Conservation (phyloP, 2,797 vertebrate genomes). For the Gallinago nigripennis region DNA sequence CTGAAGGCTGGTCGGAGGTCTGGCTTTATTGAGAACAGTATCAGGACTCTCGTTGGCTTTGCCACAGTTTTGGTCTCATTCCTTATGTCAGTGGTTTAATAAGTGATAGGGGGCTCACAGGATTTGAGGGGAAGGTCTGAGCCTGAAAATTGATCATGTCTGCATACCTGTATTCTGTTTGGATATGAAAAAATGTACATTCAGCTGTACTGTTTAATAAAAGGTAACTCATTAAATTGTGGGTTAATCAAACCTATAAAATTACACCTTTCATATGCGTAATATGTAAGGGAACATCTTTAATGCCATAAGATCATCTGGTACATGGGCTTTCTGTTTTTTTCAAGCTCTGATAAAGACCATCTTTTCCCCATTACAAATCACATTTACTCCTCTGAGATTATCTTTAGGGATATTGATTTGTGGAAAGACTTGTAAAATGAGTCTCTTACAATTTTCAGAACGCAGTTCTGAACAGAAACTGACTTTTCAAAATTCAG, state of each 20-base stretch:
- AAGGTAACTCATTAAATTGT: neutral
- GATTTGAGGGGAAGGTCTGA: neutral
- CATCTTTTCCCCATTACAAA: neutral
- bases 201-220: neutral
- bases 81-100: rapidly evolving
- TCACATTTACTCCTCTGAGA: neutral
- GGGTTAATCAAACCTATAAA: neutral
- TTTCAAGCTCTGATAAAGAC: neutral
- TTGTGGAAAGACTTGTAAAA: neutral
- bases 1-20: neutral
- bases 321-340: neutral
- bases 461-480: neutral
- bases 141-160: neutral
- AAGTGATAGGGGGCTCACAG: rapidly evolving
- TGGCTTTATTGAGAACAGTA: neutral
- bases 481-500: neutral
- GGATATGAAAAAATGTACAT: neutral
- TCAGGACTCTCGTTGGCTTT: neutral
- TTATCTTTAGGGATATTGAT: neutral
- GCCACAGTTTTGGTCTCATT: neutral
- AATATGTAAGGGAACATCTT: neutral
- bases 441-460: neutral
- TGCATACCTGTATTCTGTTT: neutral
- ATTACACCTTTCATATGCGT: neutral
- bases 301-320: neutral